Evolutionary conservation across 2,113 vertebrate genomes (phyloP).

Genomic region (Podiceps cristatus): DNA sequence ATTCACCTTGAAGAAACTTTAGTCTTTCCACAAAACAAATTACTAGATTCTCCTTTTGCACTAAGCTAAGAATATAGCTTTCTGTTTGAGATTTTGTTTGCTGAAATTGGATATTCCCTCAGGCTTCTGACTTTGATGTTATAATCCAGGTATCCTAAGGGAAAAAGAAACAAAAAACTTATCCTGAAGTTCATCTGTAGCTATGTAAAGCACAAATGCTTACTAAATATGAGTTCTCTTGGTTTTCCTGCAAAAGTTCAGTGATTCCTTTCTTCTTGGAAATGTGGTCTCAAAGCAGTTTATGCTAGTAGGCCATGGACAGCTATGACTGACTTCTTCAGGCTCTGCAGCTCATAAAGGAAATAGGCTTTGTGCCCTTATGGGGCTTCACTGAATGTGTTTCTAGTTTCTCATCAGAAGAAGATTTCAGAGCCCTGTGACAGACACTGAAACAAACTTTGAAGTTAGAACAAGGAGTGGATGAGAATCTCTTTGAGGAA

Average conservation of each 20-base stretch:
- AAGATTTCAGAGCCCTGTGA: neutral
- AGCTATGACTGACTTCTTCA: neutral
- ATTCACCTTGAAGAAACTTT: neutral
- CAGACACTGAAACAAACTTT: neutral
- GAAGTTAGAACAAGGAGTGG: neutral
- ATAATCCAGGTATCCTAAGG: neutral
- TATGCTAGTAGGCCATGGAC: neutral
- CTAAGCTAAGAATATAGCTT: neutral
- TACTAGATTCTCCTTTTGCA: neutral
- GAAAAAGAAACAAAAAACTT: neutral
- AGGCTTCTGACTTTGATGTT: neutral
- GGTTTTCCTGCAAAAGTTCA: neutral
- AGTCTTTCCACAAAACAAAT: neutral
- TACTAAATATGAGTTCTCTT: neutral
- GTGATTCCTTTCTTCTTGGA: neutral
- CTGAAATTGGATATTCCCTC: neutral
- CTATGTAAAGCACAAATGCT: neutral
- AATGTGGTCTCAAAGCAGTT: neutral
- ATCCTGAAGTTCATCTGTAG: neutral
- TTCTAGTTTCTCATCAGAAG: neutral
- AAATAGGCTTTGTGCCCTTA: neutral
- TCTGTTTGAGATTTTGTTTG: neutral
- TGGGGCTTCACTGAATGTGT: neutral
- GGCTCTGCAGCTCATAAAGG: neutral
- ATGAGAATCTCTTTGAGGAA: neutral